Evolutionary conservation across 2,888 invertebrate species (phyloP).

Genomic region (Leucania comma): DNA sequence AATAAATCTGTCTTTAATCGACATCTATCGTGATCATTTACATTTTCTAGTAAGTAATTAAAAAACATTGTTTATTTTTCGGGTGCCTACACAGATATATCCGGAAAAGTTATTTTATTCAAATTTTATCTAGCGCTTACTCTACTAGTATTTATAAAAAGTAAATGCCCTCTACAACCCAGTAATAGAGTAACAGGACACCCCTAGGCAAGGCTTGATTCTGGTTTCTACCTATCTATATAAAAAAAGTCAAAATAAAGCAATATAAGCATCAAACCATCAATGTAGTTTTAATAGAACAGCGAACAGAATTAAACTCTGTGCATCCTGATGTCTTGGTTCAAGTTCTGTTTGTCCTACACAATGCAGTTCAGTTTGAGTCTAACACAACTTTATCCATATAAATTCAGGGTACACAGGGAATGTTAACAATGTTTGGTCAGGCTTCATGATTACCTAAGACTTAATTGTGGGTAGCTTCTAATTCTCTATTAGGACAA

Average conservation of each 20-base stretch:
- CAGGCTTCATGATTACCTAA: slow-evolving; percentile 31
- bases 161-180: background rate
- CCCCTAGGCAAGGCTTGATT: background rate
- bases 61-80: too few species aligned
- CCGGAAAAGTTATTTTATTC: too few species aligned
- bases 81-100: background rate
- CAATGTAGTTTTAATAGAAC: slow-evolving; percentile 2
- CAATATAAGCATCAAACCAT: too few species aligned
- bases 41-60: too few species aligned
- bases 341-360: slow-evolving; percentile 41
- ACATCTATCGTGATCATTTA: too few species aligned
- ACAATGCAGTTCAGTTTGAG: slow-evolving; percentile 25
- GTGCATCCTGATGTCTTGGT: slow-evolving; percentile 1
- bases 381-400: slow-evolving; percentile 54
- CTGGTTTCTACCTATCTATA: background rate
- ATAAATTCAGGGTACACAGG: slow-evolving; percentile 44
- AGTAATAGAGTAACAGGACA: background rate
- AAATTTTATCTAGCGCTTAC: too few species aligned
- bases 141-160: background rate
- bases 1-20: too few species aligned
- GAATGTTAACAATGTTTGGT: slow-evolving; percentile 39
- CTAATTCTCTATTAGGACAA: slow-evolving; percentile 16
- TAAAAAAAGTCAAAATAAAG: too few species aligned
- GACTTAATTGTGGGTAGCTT: background rate
- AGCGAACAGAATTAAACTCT: slow-evolving; percentile 16